Conservation (phyloP, 2,113 vertebrate genomes). For the Anolis sagrei region DNA sequence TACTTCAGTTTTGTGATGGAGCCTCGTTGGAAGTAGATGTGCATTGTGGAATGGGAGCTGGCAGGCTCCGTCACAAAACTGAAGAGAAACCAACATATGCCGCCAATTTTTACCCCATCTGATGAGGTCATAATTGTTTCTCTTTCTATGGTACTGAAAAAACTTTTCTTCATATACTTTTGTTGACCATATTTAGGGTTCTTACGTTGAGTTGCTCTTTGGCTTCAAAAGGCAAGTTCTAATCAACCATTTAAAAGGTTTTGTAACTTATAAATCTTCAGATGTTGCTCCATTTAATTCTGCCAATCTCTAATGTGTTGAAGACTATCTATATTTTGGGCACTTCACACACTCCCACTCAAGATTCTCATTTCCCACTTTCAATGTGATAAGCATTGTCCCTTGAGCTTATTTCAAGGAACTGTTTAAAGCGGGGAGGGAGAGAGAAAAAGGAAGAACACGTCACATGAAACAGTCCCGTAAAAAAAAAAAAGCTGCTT, state of each 20-base stretch:
- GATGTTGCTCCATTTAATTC: background rate
- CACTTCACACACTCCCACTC: background rate
- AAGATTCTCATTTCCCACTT: background rate
- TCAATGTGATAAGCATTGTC: background rate
- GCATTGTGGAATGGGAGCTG: no score
- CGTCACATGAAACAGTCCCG: background rate
- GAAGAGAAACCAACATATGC: no score
- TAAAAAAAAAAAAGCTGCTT: background rate
- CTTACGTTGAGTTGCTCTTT: background rate
- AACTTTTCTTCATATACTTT: background rate
- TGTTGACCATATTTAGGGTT: background rate
- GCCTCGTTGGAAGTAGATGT: no score
- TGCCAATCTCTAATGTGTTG: background rate
- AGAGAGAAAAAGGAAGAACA: background rate
- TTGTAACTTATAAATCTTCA: background rate
- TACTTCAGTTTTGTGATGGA: no score
- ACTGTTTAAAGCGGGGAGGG: background rate
- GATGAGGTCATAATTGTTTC: background rate
- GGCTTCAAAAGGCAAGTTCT: background rate
- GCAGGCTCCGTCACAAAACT: no score
- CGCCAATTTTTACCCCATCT: no score
- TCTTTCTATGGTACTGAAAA: background rate
- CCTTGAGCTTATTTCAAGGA: background rate
- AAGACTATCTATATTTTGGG: background rate
- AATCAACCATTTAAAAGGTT: background rate